phyloP scores from a whole-genome alignment of 2,113 vertebrate species.

The zebrafish (Danio rerio) region DNA sequence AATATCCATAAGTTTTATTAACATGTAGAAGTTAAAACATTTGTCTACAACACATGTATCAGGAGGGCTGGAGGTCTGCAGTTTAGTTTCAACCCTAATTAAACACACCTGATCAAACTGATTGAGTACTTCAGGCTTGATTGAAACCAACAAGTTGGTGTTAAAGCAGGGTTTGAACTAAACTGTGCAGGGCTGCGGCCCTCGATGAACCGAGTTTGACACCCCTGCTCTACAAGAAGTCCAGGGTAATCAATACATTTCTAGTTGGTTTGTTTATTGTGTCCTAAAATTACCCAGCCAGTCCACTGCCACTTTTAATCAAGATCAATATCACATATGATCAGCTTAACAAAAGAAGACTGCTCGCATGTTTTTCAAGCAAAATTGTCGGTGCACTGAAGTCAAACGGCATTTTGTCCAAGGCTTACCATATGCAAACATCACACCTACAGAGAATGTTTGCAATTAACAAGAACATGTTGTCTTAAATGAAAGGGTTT shows the following conservation, averaged over 20 bases:
- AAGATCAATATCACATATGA: conserved; percentile 14
- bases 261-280: conserved; percentile 22
- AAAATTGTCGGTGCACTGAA: neutral
- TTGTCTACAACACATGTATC: neutral
- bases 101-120: too few relatives aligned
- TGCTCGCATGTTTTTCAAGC: neutral
- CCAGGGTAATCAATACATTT: conserved; percentile 26
- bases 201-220: too few relatives aligned
- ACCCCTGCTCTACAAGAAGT: neutral
- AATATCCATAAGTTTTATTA: neutral
- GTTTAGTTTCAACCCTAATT: too few relatives aligned
- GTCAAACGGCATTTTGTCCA: neutral
- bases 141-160: too few relatives aligned
- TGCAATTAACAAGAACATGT: conserved; percentile 22
- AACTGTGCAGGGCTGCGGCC: too few relatives aligned
- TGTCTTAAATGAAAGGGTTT: conserved; percentile 15
- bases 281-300: conserved; percentile 10
- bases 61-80: too few relatives aligned
- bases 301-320: conserved; percentile 9
- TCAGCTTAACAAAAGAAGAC: neutral
- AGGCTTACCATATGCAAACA: neutral
- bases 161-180: too few relatives aligned
- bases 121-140: too few relatives aligned
- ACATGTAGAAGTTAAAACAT: neutral
- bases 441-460: neutral